Evolutionary conservation across 2,113 vertebrate genomes (phyloP).

Genomic region (Microtus richardsoni): DNA sequence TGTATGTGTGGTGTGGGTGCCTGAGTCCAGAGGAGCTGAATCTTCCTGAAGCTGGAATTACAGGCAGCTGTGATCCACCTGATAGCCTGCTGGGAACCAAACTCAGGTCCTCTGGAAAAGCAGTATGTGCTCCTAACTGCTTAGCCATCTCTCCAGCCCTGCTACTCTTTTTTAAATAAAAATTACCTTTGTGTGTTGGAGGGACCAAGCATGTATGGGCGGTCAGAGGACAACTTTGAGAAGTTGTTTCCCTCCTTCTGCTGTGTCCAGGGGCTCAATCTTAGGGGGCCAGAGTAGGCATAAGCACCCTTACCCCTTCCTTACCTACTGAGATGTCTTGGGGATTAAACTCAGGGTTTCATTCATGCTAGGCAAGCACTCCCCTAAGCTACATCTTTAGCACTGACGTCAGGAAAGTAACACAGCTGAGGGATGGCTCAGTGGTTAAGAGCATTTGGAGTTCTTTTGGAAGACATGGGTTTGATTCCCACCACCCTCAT

Average conservation of each 20-base stretch:
- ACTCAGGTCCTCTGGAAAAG: background rate
- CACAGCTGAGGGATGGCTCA: background rate
- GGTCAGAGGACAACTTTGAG: background rate
- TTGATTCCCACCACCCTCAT: background rate
- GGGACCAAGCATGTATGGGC: background rate
- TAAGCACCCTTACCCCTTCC: background rate
- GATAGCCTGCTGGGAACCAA: background rate
- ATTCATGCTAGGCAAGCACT: too few species aligned
- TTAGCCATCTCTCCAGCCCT: background rate
- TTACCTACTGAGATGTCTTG: background rate
- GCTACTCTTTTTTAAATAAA: background rate
- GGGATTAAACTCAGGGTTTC: background rate
- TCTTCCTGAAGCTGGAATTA: background rate
- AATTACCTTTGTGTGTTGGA: background rate
- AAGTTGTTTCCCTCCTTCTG: background rate
- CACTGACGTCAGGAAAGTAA: background rate
- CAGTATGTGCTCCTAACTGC: background rate
- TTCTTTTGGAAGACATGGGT: background rate
- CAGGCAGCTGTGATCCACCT: background rate
- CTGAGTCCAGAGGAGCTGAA: background rate
- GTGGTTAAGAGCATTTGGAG: background rate
- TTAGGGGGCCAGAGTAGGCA: background rate
- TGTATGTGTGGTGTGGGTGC: background rate
- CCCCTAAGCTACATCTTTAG: background rate
- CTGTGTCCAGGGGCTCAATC: background rate